Evolutionary conservation across 2,888 invertebrate genomes (phyloP).

Genomic region (Laspeyria flexula): DNA sequence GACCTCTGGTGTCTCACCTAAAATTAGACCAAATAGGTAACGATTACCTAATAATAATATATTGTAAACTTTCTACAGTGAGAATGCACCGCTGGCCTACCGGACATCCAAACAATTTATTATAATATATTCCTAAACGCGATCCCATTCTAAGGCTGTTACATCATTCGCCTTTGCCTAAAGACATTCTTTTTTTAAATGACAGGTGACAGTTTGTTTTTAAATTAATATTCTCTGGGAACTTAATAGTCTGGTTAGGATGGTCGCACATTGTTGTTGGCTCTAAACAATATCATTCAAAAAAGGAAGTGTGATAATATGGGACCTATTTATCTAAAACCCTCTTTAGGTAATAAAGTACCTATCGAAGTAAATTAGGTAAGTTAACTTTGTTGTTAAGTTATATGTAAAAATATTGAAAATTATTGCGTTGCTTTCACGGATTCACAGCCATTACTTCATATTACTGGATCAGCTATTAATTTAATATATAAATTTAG

Average conservation of each 20-base stretch:
- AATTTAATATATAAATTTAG: no score
- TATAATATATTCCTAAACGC: conserved; percentile 28
- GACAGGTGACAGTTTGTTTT: conserved; percentile 15
- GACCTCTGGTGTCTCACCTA: conserved; percentile 16
- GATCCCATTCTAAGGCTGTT: conserved; percentile 21
- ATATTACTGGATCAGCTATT: no score
- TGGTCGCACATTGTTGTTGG: no score
- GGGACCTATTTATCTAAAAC: no score
- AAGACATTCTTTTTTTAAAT: conserved; percentile 12
- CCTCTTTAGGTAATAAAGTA: no score
- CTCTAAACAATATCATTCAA: no score
- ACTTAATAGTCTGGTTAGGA: not conserved
- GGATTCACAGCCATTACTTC: no score
- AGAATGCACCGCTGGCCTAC: conserved; percentile 10
- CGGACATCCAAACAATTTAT: conserved; percentile 23
- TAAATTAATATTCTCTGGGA: conserved; percentile 10
- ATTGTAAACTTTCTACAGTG: conserved; percentile 35
- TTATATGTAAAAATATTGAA: no score
- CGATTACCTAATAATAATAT: conserved; percentile 27
- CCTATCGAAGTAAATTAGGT: no score
- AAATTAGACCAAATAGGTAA: conserved; percentile 22
- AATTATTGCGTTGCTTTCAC: no score
- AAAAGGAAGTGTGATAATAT: no score
- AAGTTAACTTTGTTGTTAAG: no score
- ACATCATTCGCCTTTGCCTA: conserved; percentile 31